Evolutionary conservation across 2,797 vertebrate species (phyloP).

Genomic region (Sarcophilus harrisii): DNA sequence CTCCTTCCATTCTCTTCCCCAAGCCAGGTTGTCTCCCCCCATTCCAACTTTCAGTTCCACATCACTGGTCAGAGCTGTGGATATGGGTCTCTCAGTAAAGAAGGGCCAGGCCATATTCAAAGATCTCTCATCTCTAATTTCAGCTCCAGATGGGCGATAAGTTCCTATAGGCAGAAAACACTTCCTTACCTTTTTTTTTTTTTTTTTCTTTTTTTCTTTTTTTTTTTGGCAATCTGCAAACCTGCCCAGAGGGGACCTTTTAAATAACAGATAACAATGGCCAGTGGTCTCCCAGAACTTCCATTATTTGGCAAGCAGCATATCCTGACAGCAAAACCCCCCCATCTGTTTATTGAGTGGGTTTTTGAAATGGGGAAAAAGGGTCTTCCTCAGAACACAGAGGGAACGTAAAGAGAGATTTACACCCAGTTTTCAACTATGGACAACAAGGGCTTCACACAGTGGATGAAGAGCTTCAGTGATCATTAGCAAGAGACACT

Average conservation of each 20-base stretch:
- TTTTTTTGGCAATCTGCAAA: conserved; percentile 1
- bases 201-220: conserved; percentile 19
- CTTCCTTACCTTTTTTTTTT: conserved; percentile 33
- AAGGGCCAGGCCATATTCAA: not conserved
- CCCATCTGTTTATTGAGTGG: not conserved
- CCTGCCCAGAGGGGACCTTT: not conserved
- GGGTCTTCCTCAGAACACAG: not conserved
- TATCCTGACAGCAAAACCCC: not conserved
- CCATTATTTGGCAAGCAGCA: not conserved
- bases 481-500: conserved; percentile 61
- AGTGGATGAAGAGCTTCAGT: conserved; percentile 62
- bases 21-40: not conserved
- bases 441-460: conserved; percentile 59
- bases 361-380: not conserved
- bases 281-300: not conserved
- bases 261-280: conserved; percentile 7
- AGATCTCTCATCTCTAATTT: not conserved
- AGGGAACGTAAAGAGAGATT: conserved; percentile 54
- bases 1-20: not conserved
- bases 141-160: conserved; percentile 23
- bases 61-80: not conserved
- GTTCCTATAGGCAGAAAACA: not conserved
- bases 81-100: not conserved
- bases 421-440: conserved; percentile 51
- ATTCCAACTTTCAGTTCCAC: not conserved